Evolutionary conservation across 1,140 invertebrate species (phyloP).

Genomic region (Dryas iulia): DNA sequence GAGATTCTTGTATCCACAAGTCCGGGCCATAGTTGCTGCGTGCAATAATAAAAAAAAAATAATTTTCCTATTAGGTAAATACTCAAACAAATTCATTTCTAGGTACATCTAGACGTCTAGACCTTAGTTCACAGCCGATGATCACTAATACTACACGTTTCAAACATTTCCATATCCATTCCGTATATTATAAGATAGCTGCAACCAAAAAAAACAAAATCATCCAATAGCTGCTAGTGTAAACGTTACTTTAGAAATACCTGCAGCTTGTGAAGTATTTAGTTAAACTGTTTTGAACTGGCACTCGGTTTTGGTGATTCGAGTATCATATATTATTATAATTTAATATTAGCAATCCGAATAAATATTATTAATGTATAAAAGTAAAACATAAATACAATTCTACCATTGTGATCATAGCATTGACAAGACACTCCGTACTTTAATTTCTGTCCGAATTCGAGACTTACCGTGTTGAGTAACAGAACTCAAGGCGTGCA

Average conservation of each 20-base stretch:
- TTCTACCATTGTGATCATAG: too few species aligned
- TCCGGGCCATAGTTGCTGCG: slow-evolving; percentile 78
- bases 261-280: neutral
- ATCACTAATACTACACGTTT: slow-evolving; percentile 64
- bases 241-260: neutral
- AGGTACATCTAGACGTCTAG: slow-evolving; percentile 49
- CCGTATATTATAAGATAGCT: slow-evolving; percentile 75
- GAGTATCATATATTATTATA: too few species aligned
- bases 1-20: slow-evolving; percentile 76
- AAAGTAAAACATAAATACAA: too few species aligned
- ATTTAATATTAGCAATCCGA: too few species aligned
- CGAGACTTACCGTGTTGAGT: too few species aligned
- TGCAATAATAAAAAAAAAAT: slow-evolving; percentile 64
- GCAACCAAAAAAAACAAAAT: slow-evolving; percentile 67
- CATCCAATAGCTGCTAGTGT: slow-evolving; percentile 18
- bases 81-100: slow-evolving; percentile 40
- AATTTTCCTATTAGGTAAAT: slow-evolving; percentile 55
- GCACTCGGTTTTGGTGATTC: too few species aligned
- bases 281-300: neutral
- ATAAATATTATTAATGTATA: too few species aligned
- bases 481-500: too few species aligned
- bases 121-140: slow-evolving; percentile 74
- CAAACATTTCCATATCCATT: slow-evolving; percentile 78
- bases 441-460: too few species aligned
- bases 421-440: too few species aligned